Evolutionary conservation across 2,113 vertebrate genomes (phyloP), one percentile per base, ranked within the genome.

Genomic region (Herpailurus yagouaroundi): DNA sequence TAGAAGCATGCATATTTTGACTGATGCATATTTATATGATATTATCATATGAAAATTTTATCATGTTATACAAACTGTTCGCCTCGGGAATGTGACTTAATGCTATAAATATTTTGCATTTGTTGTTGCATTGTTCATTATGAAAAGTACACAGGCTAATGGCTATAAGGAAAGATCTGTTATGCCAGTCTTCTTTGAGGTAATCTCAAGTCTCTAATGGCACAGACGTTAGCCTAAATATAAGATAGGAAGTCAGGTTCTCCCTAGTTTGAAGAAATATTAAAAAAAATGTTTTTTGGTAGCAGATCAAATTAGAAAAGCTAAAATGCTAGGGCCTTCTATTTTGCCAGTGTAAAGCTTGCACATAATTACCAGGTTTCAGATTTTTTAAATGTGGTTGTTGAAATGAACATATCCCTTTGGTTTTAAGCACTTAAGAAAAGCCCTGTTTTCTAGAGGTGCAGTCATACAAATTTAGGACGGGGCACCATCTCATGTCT

Each of bases 41-140:
- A 99, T 99, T 98, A 98, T 98, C 98, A 99, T 99, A 98, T 99
- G 99, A 99, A 99, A 99, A 99, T 98, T 99, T 98, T 99, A 99
- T 99, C 98, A 97, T 99, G 98, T 99, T 99, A 98, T 96, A 97
- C 96, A 98, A 98, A 99, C 98, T 98, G 92, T 98, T 99, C 98
- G 98, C 98, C 96, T 98, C 98, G 99, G 99, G 98, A 98, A 98
- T 98, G 96, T 98, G 98, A 98, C 98, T 98, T 98, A 98, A 98
- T 98, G 98, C 95, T 98, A 91, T 97, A 98, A 98, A 98, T 96
- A 97, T 97, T 98, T 96, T 0, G n/a, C 94, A 94, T 98, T 98
- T 98, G 97, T 98, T 98, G 96, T 98, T 98, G 94, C 96, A 97
- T 98, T 98, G 98, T 98, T 99, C 95, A 95, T 98, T 98, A 98